Conservation (phyloP, 2,888 invertebrate species). For the Sinohyriopsis cumingii region DNA sequence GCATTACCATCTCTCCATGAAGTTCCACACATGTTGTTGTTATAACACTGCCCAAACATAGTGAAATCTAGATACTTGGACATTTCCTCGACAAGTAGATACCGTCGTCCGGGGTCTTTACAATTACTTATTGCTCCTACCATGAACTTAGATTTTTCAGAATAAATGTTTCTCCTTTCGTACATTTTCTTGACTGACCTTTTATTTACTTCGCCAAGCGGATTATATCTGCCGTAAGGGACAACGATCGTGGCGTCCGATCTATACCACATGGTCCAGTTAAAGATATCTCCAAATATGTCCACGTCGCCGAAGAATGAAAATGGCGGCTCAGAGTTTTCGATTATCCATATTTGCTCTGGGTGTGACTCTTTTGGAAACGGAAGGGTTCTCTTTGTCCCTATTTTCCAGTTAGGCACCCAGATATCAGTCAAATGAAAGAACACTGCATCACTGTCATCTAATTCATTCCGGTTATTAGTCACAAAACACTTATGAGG, state of each 20-base stretch:
- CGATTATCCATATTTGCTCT: conserved; percentile 53
- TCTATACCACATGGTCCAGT: conserved; percentile 58
- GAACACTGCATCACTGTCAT: conserved; percentile 47
- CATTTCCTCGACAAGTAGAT: conserved; percentile 27
- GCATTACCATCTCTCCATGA: conserved; percentile 1
- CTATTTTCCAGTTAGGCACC: conserved; percentile 25
- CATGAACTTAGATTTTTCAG: conserved; percentile 26
- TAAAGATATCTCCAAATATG: conserved; percentile 38
- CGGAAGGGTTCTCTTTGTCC: conserved; percentile 20
- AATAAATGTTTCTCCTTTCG: conserved; percentile 21
- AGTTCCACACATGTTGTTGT: not conserved
- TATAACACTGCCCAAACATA: conserved; percentile 17
- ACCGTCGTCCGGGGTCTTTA: conserved; percentile 28
- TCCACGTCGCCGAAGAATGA: conserved; percentile 39
- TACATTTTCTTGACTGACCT: conserved; percentile 1
- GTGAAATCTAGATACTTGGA: conserved; percentile 26
- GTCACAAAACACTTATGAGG: conserved; percentile 26
- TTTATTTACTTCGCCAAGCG: conserved; percentile 12
- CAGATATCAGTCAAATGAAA: conserved; percentile 51
- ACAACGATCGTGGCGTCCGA: conserved; percentile 47
- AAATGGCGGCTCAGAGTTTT: conserved; percentile 52
- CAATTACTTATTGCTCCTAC: conserved; percentile 33
- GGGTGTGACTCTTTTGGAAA: conserved; percentile 40
- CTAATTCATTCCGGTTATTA: conserved; percentile 35
- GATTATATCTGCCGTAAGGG: conserved; percentile 38